Base-by-base conservation (phyloP, 2,113 vertebrate genomes). In the Psettodes erumei region DNA sequence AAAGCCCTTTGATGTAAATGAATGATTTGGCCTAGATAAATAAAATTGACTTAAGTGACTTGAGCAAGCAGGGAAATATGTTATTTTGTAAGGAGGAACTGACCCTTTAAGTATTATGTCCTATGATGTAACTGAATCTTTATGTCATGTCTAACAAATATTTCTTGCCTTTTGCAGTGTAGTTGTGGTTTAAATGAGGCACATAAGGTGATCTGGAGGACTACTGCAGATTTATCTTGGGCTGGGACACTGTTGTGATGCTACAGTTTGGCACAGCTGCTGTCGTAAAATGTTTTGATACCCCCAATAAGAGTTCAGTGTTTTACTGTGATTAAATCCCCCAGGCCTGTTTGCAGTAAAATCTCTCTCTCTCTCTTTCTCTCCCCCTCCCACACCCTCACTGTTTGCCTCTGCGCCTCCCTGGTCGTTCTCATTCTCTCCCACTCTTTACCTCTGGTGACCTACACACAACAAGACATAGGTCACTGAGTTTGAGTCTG, bases 291-390 rank as follows among this genome's bases (percentile, higher is more conserved):
- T 70, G 69, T 76, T 93, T 87, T 87, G 86, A 90, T 90, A 82
- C 78, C 81, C 80, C 83, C 87, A 90, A 87, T 91, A 91, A 91
- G 78, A 88, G 84, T 79, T 75, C 79, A 82, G 79, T 86, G 81
- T 92, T 92, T 94, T 93, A 93, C 89, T 78, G 80, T 91, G 89
- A 93, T 93, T 92, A 92, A 90, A 92, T 86, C 90, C 89, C 71
- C 60, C 76, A 33, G 76, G 86, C 74, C 82, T 67, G 88, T 88
- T 89, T 83, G 90, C 88, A 89, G 83, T 91, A 88, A 91, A 91
- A 80, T 62, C 37, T 54, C 37, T 50, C 58, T 61, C 71, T 58
- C 70, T 42, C 32, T 72, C 59, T 69, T 79, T 59, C 33, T 38
- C 45, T 47, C 45, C 33, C 53, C 38, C 58, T 61, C 68, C 62